Conservation (phyloP, 2,797 vertebrate species). For the Arremon aurantiirostris region DNA sequence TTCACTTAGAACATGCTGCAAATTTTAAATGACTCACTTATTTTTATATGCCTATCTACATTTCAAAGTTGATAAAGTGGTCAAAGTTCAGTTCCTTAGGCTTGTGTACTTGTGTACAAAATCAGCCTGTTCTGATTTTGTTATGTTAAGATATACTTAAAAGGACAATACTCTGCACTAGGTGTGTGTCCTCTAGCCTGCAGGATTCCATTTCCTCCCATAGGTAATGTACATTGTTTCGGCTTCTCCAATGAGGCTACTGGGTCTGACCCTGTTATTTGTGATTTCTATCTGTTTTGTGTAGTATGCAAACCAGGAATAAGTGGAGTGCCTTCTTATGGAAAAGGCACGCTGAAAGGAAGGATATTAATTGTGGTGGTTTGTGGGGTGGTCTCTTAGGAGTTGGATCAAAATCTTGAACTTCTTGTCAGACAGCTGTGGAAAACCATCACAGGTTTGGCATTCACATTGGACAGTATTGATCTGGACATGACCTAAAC, state of each 20-base stretch:
- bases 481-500: neutral
- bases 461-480: neutral
- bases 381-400: neutral
- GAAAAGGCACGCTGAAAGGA: neutral
- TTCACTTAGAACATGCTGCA: neutral
- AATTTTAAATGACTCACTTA: neutral
- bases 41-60: neutral
- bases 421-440: neutral
- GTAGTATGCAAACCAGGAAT: neutral
- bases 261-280: neutral
- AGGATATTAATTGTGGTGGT: neutral
- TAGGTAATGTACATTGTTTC: neutral
- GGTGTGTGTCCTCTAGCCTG: neutral
- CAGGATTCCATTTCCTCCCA: neutral
- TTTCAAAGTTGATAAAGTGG: constrained; percentile 23
- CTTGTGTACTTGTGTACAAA: neutral
- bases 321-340: neutral
- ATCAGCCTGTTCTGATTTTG: neutral
- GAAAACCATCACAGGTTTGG: neutral
- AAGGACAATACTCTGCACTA: neutral
- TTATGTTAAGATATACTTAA: neutral
- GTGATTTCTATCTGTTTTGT: neutral
- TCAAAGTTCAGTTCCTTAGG: constrained; percentile 1
- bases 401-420: neutral
- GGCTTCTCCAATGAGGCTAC: fast-evolving